A percentile compares a stretch with the other conserved stretches of the same genome.
Conservation (phyloP, 2,797 vertebrate species). For the Ateles fusciceps region DNA sequence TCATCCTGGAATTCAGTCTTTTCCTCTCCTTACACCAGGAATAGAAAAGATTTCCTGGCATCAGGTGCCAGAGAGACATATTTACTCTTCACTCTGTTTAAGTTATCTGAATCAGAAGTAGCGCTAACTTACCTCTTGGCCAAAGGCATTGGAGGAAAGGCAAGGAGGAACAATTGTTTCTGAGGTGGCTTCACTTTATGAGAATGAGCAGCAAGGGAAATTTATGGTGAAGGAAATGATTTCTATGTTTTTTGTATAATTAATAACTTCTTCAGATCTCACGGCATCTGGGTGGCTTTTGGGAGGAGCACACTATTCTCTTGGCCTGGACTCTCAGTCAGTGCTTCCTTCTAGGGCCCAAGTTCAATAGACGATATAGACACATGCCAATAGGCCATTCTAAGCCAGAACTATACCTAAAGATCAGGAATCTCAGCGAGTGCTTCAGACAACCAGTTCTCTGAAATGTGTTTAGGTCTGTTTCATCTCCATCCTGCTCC, state of each 20-base stretch:
- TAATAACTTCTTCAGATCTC: background rate
- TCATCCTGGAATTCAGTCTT: background rate
- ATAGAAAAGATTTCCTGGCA: background rate
- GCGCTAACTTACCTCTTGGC: background rate
- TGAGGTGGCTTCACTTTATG: background rate
- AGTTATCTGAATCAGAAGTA: background rate
- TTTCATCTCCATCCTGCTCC: background rate
- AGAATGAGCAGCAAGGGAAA: background rate
- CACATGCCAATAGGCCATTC: accelerated
- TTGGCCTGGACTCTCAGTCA: background rate
- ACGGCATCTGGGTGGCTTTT: background rate
- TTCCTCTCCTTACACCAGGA: background rate
- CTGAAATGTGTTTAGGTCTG: too few species aligned
- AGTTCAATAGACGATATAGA: background rate
- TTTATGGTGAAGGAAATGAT: background rate
- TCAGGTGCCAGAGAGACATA: background rate
- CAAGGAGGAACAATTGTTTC: background rate
- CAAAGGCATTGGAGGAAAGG: background rate
- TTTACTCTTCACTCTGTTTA: background rate
- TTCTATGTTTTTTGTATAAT: background rate
- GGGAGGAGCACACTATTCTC: accelerated
- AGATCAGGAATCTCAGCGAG: background rate
- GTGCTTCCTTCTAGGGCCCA: accelerated
- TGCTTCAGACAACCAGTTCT: background rate
- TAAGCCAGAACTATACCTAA: background rate